Base-by-base conservation (phyloP, 2,888 invertebrate species). In the Callyntrura guangdongensis region DNA sequence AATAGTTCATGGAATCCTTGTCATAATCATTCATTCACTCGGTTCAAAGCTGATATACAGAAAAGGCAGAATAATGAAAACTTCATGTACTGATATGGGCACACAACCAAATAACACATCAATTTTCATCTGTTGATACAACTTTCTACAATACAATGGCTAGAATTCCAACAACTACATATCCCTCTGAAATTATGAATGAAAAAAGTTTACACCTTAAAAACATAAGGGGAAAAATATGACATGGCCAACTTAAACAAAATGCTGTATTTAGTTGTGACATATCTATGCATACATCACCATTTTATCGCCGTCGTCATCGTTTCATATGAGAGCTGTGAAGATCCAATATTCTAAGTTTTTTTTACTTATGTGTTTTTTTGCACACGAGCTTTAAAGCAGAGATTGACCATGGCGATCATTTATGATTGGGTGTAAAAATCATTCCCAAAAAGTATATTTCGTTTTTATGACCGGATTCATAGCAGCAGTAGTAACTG, bases 381-480 rank as follows among this genome's bases (percentile, higher is more conserved):
- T 36, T 36, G 36, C 36, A 36, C 36, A 4, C 36, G 6, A 36
- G 36, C 6, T 9, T 53, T 53, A 12, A 53, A 12, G 11, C 53
- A 12, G 53, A 53, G 11, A 27, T 12, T 67, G 67, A 5, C 67
- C 11, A 67, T 67, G 49, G 20, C 22, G 22, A 25, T 74, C 74
- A 49, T 20, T 74, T 74, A 74, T 22, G 49, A 74, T 49, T 74
- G 74, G 49, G 49, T 74, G 74, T 74, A 4, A 72, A 72, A 72
- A 45, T n/a, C n/a, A 72, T 11, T 67, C 67, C 22, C 25, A 49
- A 47, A 74, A 49, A 49, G 47, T 17, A 12, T 74, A 74, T 47
- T 74, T 74, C 49, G 22, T 74, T 74, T 74, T 74, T 74, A 74
- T 22, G 74, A 20, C 74, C 49, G 74, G 49, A 74, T 74, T 47